Percentiles rank a stretch among this genome's conserved stretches.
phyloP scores from a whole-genome alignment of 2,888 invertebrate species.

The Morinoia aosen region DNA sequence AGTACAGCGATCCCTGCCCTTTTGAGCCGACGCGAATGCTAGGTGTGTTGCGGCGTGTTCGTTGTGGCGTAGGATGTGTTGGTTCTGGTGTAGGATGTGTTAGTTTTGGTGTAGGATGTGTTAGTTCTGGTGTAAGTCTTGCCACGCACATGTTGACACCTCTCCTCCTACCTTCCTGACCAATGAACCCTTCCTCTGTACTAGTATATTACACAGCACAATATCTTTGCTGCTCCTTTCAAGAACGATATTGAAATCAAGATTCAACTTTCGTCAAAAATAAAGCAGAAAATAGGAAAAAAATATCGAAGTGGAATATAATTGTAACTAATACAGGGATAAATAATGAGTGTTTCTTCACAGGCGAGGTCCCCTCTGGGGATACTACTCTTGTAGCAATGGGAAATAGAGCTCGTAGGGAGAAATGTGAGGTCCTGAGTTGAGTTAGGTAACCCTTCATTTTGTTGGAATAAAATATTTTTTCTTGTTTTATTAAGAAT shows the following conservation, averaged over 20 bases:
- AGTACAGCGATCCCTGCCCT: conserved; percentile 69
- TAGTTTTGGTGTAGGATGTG: neutral
- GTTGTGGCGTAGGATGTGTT: neutral
- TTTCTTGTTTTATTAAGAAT: too few species aligned
- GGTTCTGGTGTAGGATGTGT: too few species aligned
- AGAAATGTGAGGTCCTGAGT: too few species aligned
- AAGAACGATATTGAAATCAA: neutral
- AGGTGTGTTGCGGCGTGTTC: conserved; percentile 56
- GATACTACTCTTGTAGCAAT: too few species aligned
- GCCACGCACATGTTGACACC: too few species aligned
- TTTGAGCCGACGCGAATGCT: conserved; percentile 62
- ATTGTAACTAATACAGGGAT: neutral
- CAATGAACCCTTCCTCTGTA: too few species aligned
- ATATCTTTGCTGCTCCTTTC: neutral
- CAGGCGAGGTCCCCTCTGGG: conserved; percentile 78
- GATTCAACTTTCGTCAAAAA: neutral
- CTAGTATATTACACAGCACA: too few species aligned
- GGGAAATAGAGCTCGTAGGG: too few species aligned
- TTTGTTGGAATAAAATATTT: too few species aligned
- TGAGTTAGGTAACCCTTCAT: too few species aligned
- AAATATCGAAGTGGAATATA: neutral
- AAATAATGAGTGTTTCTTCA: neutral
- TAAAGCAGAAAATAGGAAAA: neutral
- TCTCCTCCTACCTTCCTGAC: too few species aligned
- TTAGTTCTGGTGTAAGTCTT: too few species aligned